Base-by-base conservation (phyloP, 2,888 invertebrate genomes). In the Xylota sylvarum region DNA sequence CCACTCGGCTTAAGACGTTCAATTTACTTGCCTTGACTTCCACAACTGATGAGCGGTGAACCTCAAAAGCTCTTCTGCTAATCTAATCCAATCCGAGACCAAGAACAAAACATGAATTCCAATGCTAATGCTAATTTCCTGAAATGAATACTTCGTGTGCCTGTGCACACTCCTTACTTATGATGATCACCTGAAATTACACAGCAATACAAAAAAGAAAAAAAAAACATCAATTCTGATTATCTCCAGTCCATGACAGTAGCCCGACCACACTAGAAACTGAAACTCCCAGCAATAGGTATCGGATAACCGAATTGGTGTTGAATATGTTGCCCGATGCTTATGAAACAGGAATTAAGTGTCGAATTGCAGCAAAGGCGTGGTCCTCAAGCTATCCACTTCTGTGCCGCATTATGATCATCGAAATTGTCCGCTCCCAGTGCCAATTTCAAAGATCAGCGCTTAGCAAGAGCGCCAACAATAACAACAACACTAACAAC, bases 391-490 rank as follows among this genome's bases (percentile, higher is more conserved):
- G 62, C 78, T 65, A 70, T 74, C 74, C 60, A 79, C 84, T 74
- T 74, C 73, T 79, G 83, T 74, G 64, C 70, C 64, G 69, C 70
- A 76, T 85, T 85, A 85, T 86, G 85, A 86, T 86, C 81, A 86
- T 81, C 77, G 81, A 76, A 81, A 86, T 77, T 86, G 85, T 86
- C 85, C 81, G 85, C 81, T 81, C 67, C 76, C 80, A 86, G 85
- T 86, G 85, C 85, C 85, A 81, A 86, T 81, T 86, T 86, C 81
- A 81, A 86, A 86, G 82, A 86, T 86, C 86, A 86, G 62, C 82
- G 72, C 85, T 80, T 85, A 76, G 72, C 77, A 81, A 77, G 55
- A 81, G 81, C 86, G 81, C 81, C 86, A 86, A 81, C 86, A 81
- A 32, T 7, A 32, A 32, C 37, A 37, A 37, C 40, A n/a, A 40